Base-by-base conservation (phyloP, 2,797 vertebrate genomes). In the Oceanodroma leucorhoa region DNA sequence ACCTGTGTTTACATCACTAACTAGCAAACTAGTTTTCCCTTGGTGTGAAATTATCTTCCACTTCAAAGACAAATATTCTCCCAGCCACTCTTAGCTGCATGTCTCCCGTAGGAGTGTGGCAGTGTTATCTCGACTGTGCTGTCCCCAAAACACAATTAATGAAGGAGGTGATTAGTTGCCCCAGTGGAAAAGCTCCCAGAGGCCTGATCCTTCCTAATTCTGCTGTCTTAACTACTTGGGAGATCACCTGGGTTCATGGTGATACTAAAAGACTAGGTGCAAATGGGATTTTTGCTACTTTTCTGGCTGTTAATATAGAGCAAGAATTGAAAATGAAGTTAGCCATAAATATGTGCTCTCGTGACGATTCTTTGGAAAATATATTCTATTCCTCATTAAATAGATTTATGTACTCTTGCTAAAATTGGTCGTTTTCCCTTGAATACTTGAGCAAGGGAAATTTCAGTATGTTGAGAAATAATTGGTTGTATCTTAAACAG, bases 341-440 rank as follows among this genome's bases (percentile, higher is more conserved):
- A 40, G 51, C 69, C 57, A 60, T 94, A 91, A 94, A 86, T 89
- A 67, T 13, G 55, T 16, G 17, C 45, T 69, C 70, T 78, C 8
- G 0, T 78, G 82, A 58, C 3, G 17, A 80, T 87, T 87, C 78
- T 92, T 80, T 62, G 64, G 71, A 38, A 93, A 94, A 94, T 69
- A 55, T 60, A 87, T 90, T 87, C 67, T 85, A 20, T 73, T 93
- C 58, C 81, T 94, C 40, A 55, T 95, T 95, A 95, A 75, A 38
- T 15, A 86, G 92, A 94, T 95, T 91, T 81, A 83, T 91, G 43
- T 65, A 87, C 87, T 88, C 69, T 50, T 69, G 45, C 60, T 93
- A 92, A 66, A 70, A 86, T 36, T 5, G 14, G 70, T 77, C 21
- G 0, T 83, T 92, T 91, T 85, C 88, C 75, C 75, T 81, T 75